Percentiles rank a stretch among this genome's conserved stretches.
phyloP scores from a whole-genome alignment of 2,888 invertebrate genomes.

The Pyrochroa serraticornis region DNA sequence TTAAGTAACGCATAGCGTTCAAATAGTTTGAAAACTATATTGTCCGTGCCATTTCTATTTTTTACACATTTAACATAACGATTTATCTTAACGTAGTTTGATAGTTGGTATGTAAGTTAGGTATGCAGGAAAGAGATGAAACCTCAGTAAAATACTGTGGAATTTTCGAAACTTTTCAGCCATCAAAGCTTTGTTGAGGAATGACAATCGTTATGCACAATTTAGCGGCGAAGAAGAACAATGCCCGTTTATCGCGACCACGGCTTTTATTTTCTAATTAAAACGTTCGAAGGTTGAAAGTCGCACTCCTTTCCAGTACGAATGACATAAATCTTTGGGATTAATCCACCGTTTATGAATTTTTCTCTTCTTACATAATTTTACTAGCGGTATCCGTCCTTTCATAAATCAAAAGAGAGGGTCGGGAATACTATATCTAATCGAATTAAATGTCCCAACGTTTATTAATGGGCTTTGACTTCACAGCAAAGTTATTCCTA shows the following conservation, averaged over 20 bases:
- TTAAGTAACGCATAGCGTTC: no score
- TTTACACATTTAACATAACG: no score
- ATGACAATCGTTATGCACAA: constrained; percentile 12
- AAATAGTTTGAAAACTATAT: no score
- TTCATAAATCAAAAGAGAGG: constrained; percentile 38
- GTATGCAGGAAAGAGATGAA: no score
- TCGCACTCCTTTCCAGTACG: constrained; percentile 6
- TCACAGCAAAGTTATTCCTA: no score
- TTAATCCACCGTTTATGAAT: constrained; percentile 44
- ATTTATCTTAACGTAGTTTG: no score
- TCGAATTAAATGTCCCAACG: constrained; percentile 32
- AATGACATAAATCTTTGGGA: constrained; percentile 39
- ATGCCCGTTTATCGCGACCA: constrained; percentile 21
- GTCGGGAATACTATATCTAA: constrained; percentile 32
- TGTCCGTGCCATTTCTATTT: no score
- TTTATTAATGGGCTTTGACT: constrained; percentile 30
- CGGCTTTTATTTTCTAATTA: constrained; percentile 31
- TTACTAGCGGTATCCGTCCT: constrained; percentile 35
- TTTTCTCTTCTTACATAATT: constrained; percentile 40
- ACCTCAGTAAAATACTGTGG: no score
- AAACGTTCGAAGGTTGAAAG: constrained; percentile 26
- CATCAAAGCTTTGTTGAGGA: background rate
- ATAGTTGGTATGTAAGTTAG: no score
- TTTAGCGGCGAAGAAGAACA: constrained; percentile 22
- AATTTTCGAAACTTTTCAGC: no score